phyloP scores from a whole-genome alignment of 1,140 invertebrate genomes.

The Odontomachus brunneus region DNA sequence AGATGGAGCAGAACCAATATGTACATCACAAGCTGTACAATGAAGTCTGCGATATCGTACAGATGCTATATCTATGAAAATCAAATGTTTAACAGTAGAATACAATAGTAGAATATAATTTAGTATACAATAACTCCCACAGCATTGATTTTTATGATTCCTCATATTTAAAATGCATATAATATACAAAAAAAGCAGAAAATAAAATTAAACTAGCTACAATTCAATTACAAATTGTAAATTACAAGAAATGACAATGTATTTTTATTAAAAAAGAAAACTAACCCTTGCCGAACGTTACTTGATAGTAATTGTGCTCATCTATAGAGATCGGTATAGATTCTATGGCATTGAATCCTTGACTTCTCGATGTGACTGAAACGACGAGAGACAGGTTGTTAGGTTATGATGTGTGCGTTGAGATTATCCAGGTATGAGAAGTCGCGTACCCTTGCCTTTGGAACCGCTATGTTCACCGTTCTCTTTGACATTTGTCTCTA shows the following conservation, averaged over 20 bases:
- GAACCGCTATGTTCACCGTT: constrained; percentile 68
- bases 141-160: background rate
- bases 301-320: constrained; percentile 77
- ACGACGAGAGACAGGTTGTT: constrained; percentile 27
- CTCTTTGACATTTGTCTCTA: constrained; percentile 74
- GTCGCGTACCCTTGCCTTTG: background rate
- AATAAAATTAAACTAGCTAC: no score
- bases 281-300: constrained; percentile 79
- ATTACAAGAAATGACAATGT: no score
- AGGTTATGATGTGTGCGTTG: constrained; percentile 51
- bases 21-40: constrained; percentile 90
- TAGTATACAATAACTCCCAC: background rate
- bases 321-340: constrained; percentile 68
- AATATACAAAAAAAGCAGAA: no score
- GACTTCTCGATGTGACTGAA: constrained; percentile 74
- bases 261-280: background rate
- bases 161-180: background rate
- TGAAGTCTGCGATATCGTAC: constrained; percentile 87
- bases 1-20: constrained; percentile 89
- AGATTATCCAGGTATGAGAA: background rate
- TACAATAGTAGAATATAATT: no score
- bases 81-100: background rate
- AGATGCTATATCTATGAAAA: constrained; percentile 79
- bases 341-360: constrained; percentile 46
- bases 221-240: no score